Evolutionary conservation across 2,113 vertebrate species (phyloP), one percentile per base, ranked within the genome.

Genomic region (Capra hircus): DNA sequence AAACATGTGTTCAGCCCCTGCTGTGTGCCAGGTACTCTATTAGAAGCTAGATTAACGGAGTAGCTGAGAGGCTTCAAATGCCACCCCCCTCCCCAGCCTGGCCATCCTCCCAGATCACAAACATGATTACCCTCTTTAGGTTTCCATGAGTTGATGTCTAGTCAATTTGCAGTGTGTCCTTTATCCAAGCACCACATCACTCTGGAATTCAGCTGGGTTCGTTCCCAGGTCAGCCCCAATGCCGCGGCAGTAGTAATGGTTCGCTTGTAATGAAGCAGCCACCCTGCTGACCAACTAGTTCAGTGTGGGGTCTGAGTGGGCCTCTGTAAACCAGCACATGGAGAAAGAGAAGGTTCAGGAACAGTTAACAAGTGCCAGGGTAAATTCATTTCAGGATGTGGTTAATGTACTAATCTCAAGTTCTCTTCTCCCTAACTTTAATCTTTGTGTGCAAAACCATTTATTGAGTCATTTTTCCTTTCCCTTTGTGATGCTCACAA

Each of bases 191-290:
- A 86, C 27, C 74, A 36, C 43, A 30, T 36, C 7, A 45, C 23
- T 17, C 64, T 52, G 52, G 55, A 94, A 81, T 19, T 83, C 80
- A 23, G 40, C 23, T 30, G 7, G 28, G 11, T 74, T 15, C 2
- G 40, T 27, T 52, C 82, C 14, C 14, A 21, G 19, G 67, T 62
- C 74, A 25, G 27, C 21, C 43, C 43, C n/a, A 6, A 0, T 3
- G 21, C 30, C 11, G 5, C 0, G 6, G 4, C 11, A 0, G 13
- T 1, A 27, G 48, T 1, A 0, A 30, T 23, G 23, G 30, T 5
- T 45, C 14, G 6, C 10, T 30, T 89, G 43, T 6, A 23, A 45
- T 1, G 5, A 64, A n/a, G 36, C 67, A 45, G 52, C 13, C 50
- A 4, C 3, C 0, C 7, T 52, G 17, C 48, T 36, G 36, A 40